Conservation (phyloP, 2,797 vertebrate genomes). For the Pyrocephalus nanus region DNA sequence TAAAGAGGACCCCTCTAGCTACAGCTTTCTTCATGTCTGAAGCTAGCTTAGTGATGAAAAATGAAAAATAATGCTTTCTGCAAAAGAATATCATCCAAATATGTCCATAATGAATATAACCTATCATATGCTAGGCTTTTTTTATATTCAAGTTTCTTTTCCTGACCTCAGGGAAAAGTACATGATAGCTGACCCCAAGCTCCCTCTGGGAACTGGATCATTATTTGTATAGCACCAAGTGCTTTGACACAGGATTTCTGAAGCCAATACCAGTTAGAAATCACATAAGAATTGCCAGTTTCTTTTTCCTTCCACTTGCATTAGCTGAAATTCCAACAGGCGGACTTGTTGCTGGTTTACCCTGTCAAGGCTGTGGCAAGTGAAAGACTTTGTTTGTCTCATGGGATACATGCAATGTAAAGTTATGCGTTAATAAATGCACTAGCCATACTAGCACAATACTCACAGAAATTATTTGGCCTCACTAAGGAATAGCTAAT, state of each 20-base stretch:
- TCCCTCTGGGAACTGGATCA: neutral
- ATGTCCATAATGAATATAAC: constrained; percentile 28
- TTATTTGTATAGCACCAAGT: neutral
- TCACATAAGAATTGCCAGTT: neutral
- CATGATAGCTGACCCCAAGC: neutral
- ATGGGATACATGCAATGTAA: neutral
- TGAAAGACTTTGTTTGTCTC: neutral
- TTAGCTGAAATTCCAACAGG: neutral
- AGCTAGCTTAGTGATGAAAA: neutral
- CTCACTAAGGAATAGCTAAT: neutral
- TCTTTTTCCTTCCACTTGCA: neutral
- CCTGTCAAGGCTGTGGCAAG: neutral
- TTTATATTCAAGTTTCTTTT: constrained; percentile 7
- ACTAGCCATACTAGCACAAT: no score
- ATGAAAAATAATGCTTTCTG: constrained; percentile 8
- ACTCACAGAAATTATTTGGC: neutral
- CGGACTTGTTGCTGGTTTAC: neutral
- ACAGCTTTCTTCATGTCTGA: constrained; percentile 5
- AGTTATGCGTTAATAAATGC: neutral
- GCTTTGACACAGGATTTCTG: neutral
- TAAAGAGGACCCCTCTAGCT: constrained; percentile 19
- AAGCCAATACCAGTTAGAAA: neutral
- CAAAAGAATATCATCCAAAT: neutral
- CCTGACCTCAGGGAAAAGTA: neutral
- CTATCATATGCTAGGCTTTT: neutral